Base-by-base conservation (phyloP, 1,140 invertebrate species). In the Gryon sp. region DNA sequence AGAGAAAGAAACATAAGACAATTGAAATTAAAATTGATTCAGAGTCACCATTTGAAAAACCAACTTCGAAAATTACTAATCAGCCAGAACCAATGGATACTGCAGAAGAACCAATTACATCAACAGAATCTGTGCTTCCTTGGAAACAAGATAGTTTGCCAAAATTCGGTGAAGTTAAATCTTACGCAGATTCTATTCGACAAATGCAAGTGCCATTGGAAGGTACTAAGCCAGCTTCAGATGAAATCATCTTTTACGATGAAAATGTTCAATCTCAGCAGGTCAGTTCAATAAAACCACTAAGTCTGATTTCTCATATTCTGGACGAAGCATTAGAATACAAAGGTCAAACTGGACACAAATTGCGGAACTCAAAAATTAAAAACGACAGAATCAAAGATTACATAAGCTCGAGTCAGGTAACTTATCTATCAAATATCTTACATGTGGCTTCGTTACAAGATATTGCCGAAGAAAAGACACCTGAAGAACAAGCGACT, bases 381-480 rank as follows among this genome's bases (percentile, higher is more conserved):
- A 82, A 88, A 3, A 77, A 80, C 1, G 80, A 92, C 46, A 90
- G 92, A 69, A 86, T 91, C 19, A 90, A 90, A 68, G 90, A 89
- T 80, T 80, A 90, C 8, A 87, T 90, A 62, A 90, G 90, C 62
- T 86, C 87, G 7, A 82, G 83, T 5, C 88, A 90, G 62, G 85
- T 87, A 1, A 90, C 87, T 48, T 87, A 90, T 69, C 76, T 91
- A 8, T 89, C 87, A 11, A 90, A 92, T 77, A 88, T 93, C 1
- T 80, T 93, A 8, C 91, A 92, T 50, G 86, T 93, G 12, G 90
- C 91, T 2, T 90, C 90, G 0, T 57, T 93, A 0, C 89, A 91
- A 7, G 89, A 92, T 43, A 16, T 41, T 68, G 82, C 88, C 11
- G 84, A 90, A 1, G 88, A 91, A n/a, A 89, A 90, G 57, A 86